Conservation (phyloP, 2,113 vertebrate species). For the Perca flavescens region DNA sequence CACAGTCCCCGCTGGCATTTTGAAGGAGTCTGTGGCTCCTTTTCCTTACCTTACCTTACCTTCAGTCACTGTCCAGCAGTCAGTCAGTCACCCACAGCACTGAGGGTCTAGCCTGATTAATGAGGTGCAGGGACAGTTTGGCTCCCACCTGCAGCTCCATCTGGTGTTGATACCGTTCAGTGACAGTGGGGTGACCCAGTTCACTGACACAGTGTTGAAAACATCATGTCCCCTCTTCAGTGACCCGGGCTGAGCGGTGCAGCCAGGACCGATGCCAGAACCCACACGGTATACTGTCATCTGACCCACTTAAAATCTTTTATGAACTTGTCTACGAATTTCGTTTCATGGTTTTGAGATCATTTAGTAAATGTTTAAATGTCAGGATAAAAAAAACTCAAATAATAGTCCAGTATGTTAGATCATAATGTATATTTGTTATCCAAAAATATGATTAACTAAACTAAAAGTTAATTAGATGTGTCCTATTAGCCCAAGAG, state of each 20-base stretch:
- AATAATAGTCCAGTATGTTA: neutral
- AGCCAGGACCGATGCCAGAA: constrained; percentile 1
- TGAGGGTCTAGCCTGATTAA: constrained; percentile 52
- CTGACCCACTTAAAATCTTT: constrained; percentile 21
- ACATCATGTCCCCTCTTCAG: constrained; percentile 35
- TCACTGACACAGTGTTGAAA: constrained; percentile 39
- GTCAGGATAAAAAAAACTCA: neutral
- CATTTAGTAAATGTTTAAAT: neutral
- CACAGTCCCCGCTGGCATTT: neutral
- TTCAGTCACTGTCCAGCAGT: constrained; percentile 30
- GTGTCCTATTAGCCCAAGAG: neutral
- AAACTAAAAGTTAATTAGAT: neutral
- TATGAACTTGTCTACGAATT: neutral
- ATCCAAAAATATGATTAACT: neutral
- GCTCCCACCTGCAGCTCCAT: constrained; percentile 52
- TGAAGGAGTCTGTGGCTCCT: neutral
- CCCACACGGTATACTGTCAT: neutral
- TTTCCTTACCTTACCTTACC: neutral
- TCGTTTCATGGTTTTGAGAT: neutral
- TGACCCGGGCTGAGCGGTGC: constrained; percentile 10
- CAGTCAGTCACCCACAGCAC: constrained; percentile 32
- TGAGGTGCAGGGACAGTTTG: constrained; percentile 39
- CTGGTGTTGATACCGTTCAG: constrained; percentile 39
- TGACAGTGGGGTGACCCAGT: constrained; percentile 48
- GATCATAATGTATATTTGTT: neutral